Evolutionary conservation across 2,797 vertebrate genomes (phyloP), one percentile per base, ranked within the genome.

Genomic region (Podargus strigoides): DNA sequence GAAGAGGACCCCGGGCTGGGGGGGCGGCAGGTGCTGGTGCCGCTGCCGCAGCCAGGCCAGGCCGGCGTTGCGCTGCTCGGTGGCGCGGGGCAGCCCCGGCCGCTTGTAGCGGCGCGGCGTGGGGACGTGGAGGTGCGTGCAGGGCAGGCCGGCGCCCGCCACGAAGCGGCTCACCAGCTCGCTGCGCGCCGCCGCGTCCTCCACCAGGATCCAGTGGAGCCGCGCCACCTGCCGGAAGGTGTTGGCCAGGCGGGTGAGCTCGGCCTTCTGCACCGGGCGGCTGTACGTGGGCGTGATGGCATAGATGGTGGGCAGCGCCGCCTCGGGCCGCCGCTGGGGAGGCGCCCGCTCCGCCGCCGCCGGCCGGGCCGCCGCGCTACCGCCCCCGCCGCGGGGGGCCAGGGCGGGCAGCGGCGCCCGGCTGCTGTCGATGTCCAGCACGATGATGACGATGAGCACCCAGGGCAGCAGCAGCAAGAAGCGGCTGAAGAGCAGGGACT

Each of bases 211-310:
- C 99, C 99, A 99, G 97, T 99, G 99, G 91, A 99, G 98, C 42
- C 98, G 98, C 96, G 98, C 98, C 91, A 99, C 99, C 98, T 99
- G 99, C 96, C 99, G 99, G 98, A 99, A 98, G 15, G 98, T 99
- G 97, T 99, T 99, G 53, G 98, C 98, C 96, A 99, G 95, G 21
- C 99, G 98, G 78, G 99, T 99, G 87, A 99, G 98, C 98, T 99
- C 99, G 18, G 99, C 99, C 95, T 99, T 99, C 98, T 99, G 99
- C 97, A 99, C 99, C 50, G 99, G 98, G 36, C 99, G 98, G 89
- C 98, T 99, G 98, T 99, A 99, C 14, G 99, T 99, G 70, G 99
- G 99, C 63, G 99, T 99, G 97, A 99, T 98, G 97, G 99, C 99
- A 97, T 99, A 99, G 97, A 99, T 98, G 37, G 98, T 96, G 87